Percentiles rank a stretch among this genome's conserved stretches.
Evolutionary conservation across 2,888 invertebrate species (phyloP).

Genomic region (Philaethria dido): DNA sequence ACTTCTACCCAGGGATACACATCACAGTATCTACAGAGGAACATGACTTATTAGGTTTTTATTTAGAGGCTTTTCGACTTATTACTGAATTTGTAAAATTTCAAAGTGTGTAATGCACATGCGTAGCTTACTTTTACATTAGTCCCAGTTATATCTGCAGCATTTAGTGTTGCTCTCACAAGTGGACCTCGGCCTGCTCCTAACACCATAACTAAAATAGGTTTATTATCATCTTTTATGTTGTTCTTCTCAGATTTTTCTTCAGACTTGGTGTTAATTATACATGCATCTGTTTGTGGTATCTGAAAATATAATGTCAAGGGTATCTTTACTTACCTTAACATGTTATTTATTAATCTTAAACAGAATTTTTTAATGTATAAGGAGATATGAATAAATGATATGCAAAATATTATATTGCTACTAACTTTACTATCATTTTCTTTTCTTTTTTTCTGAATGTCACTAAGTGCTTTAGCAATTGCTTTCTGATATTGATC

Average conservation of each 20-base stretch:
- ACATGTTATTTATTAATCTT: neutral
- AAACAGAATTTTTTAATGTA: neutral
- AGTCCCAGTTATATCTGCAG: conserved; percentile 88
- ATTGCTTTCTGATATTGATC: conserved; percentile 94
- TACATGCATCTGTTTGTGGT: conserved; percentile 32
- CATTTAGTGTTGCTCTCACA: conserved; percentile 94
- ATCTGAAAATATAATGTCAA: conserved; percentile 35
- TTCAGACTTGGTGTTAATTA: conserved; percentile 33
- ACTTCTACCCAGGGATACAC: too few relatives aligned
- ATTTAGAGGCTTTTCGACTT: too few relatives aligned
- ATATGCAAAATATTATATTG: conserved; percentile 13
- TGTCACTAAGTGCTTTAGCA: conserved; percentile 86
- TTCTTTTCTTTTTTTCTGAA: conserved; percentile 57
- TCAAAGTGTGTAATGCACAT: neutral
- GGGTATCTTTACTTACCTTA: neutral
- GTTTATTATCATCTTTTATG: conserved; percentile 54
- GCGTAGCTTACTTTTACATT: conserved; percentile 84
- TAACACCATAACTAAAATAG: conserved; percentile 91
- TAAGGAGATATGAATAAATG: too few relatives aligned
- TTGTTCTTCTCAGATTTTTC: conserved; percentile 45
- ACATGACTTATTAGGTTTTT: too few relatives aligned
- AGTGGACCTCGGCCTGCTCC: conserved; percentile 98
- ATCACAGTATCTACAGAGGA: too few relatives aligned
- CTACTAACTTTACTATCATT: conserved; percentile 34
- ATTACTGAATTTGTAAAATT: too few relatives aligned